Evolutionary conservation across 2,797 vertebrate species (phyloP), one percentile per base, ranked within the genome.

Genomic region (Oryzias sinensis): DNA sequence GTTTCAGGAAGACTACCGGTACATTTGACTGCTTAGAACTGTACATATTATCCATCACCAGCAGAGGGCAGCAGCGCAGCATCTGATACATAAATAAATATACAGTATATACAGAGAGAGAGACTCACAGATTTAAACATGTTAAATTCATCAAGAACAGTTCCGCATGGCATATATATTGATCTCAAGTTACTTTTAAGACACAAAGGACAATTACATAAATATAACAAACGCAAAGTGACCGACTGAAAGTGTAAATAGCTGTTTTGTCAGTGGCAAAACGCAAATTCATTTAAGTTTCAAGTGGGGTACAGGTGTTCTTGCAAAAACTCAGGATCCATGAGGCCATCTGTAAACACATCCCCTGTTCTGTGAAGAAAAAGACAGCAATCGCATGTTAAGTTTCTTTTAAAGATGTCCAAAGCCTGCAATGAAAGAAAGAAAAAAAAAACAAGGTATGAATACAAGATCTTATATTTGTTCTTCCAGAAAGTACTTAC

Each of bases 361-460:
- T 76, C 63, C 25, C 72, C 76, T 18, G 72, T 72, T 64, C 82
- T 84, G 69, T 41, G 16, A 22, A 33, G 37, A 61, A 5, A 74
- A 1, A 57, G 25, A 0, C 47, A 13, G 6, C 9, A 11, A 37
- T 37, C 9, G 9, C 33, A 37, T 33, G 29, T 33, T 27, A 8
- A 50, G 18, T 56, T 50, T 25, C 2, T 16, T 6, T 2, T 1
- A 69, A 53, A 17, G 29, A 17, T 4, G 0, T 1, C 58, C 9
- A 37, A 53, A 43, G 29, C 41, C 20, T 46, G 15, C 14, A 7
- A 14, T 27, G 4, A 22, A 24, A 49, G 22, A 15, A 14, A 11
- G 16, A 1, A 22, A 1, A 11, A 22, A 1, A 22, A 1, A 17
- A 5, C 41, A 43, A 43, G 1, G 14, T 17, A 37, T 42, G 6